Evolutionary conservation across 2,888 invertebrate genomes (phyloP), one percentile per base, ranked within the genome.

Genomic region (Tetranychus truncatus): DNA sequence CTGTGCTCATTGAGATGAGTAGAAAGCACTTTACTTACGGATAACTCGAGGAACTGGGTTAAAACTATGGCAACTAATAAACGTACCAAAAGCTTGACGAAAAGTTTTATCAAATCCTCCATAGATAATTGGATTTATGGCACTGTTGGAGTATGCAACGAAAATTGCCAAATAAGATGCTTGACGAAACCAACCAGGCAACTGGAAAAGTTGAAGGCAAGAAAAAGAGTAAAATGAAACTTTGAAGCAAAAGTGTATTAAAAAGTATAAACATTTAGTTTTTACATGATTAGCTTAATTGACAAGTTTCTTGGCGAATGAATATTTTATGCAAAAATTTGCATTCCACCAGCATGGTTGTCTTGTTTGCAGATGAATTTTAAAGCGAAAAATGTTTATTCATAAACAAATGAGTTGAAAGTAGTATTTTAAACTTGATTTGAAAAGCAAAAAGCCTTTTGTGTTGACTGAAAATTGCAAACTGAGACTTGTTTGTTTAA

Each of bases 101-200:
- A 83, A 84, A 74, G 83, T 83, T 75, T 82, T 82, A 77, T 83
- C 83, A 77, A 83, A 83, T 6, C 83, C 83, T 7, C 83, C 82
- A 78, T 84, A 84, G 67, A 84, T 82, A 71, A 83, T 78, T 0
- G 84, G 84, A 77, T 84, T 84, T 34, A 83, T 78, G 66, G 82
- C 82, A 76, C 83, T 83, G 80, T 83, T 83, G 46, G 82, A 80
- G 75, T 81, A 83, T 11, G 83, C 83, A 65, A 83, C 78, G 75
- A 81, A 82, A 73, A 81, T 81, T 65, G 83, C 81, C 74, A 81
- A 81, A 78, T 81, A 84, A n/a, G 80, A 78, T 73, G 82, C 80
- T 44, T 79, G 79, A 18, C 76, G 74, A 76, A 81, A 83, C 83
- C 83, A 84, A 7, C 78, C 77, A 0, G 81, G 82, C 46, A 83